phyloP scores from a whole-genome alignment of 2,113 vertebrate species.

The Sarotherodon lohbergeri region DNA sequence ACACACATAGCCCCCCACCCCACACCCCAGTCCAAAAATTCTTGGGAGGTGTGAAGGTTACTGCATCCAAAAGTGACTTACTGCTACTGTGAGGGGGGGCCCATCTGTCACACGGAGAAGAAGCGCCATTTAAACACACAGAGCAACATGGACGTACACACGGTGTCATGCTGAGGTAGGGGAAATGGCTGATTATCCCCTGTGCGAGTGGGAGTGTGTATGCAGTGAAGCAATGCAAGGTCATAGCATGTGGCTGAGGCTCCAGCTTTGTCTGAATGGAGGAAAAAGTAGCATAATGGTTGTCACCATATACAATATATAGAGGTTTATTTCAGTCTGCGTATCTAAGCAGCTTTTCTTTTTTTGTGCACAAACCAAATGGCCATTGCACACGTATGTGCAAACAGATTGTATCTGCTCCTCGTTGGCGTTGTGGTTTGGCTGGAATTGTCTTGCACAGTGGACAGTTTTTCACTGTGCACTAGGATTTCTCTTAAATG shows the following conservation, averaged over 20 bases:
- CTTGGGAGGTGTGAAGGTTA: constrained; percentile 54
- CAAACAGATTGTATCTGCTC: background rate
- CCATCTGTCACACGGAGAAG: constrained; percentile 61
- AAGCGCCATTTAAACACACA: constrained; percentile 33
- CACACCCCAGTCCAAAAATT: background rate
- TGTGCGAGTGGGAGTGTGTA: constrained; percentile 13
- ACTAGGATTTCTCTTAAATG: background rate
- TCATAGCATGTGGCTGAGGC: constrained; percentile 14
- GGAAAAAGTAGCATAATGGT: background rate
- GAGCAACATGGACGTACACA: constrained; percentile 1
- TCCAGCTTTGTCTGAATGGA: constrained; percentile 7
- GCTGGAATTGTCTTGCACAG: background rate
- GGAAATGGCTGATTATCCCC: constrained; percentile 56
- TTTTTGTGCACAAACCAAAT: background rate
- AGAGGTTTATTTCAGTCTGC: background rate
- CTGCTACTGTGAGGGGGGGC: background rate
- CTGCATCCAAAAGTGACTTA: constrained; percentile 59
- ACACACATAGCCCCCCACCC: background rate
- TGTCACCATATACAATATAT: background rate
- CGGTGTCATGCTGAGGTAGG: constrained; percentile 39
- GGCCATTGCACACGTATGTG: background rate
- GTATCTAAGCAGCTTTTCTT: background rate
- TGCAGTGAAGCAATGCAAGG: constrained; percentile 40
- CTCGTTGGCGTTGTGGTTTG: background rate
- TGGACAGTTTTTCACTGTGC: background rate